Base-by-base conservation (phyloP, 2,888 invertebrate species). In the Drosophila sordidula region DNA sequence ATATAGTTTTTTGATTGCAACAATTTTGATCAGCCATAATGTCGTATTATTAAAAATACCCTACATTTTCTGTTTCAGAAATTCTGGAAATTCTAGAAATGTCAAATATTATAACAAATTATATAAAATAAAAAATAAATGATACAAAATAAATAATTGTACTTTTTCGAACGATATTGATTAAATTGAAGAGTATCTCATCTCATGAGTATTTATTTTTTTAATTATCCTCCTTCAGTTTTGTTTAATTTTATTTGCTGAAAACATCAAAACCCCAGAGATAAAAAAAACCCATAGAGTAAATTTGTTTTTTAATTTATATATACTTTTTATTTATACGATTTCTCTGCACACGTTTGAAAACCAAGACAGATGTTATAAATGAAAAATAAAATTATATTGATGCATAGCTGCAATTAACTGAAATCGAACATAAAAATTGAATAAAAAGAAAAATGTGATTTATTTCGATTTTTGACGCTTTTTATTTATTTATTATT, bases 271-370 rank as follows among this genome's bases (percentile, higher is more conserved):
- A 2, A 29, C 9, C 16, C 0, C 1, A 8, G n/a, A 1, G 1
- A 18, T 4, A 26, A 50, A 9, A 14, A 58, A 73, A 54, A 62
- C 45, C 1, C 22, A 1, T 36, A 34, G 3, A 1, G n/a, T 50
- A 5, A 9, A n/a, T 12, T 49, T 59, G 12, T 67, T 56, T 74
- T 73, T 65, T 55, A 71, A 78, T 82, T 82, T 78, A 86, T 82
- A 85, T 83, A 86, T 83, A 75, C 64, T 80, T 86, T 83, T 86
- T 83, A 83, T 86, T 83, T 74, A 86, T 80, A 78, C 76, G 73
- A 54, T 83, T 80, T 83, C 67, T 83, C 86, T 74, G 83, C 83
- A 76, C 78, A 80, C 76, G 63, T 75, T 78, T 70, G 71, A 41
- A 64, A 75, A 75, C 22, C 42, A 47, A 71, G 50, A 26, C 6